A percentile compares a stretch with the other conserved stretches of the same genome.
Evolutionary conservation across 2,797 vertebrate genomes (phyloP).

Genomic region (Toxotes lorentzi): DNA sequence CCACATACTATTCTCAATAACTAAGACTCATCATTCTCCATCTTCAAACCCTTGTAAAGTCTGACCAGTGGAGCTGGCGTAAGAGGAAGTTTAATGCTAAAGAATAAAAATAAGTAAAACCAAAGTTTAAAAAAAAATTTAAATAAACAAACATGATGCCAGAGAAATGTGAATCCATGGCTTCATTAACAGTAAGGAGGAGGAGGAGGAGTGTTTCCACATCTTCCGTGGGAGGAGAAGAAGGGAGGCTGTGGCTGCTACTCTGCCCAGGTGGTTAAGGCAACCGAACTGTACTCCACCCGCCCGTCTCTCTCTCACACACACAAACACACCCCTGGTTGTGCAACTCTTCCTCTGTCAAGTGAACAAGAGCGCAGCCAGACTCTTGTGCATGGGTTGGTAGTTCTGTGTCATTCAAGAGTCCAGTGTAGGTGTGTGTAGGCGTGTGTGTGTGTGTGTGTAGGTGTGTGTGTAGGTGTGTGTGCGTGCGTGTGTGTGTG

Average conservation of each 20-base stretch:
- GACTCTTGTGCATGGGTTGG: slow-evolving; percentile 45
- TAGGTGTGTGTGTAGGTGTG: slow-evolving; percentile 18
- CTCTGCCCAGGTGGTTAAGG: slow-evolving; percentile 79
- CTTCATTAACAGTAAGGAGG: slow-evolving; percentile 70
- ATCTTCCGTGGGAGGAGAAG: slow-evolving; percentile 43
- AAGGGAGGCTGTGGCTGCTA: slow-evolving; percentile 58
- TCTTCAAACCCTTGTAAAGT: slow-evolving; percentile 24
- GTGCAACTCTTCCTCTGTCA: slow-evolving; percentile 39
- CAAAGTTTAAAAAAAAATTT: slow-evolving; percentile 67
- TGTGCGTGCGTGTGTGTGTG: slow-evolving; percentile 71
- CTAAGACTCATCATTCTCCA: slow-evolving; percentile 34
- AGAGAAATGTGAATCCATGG: slow-evolving; percentile 65
- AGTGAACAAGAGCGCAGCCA: slow-evolving; percentile 55
- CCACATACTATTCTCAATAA: slow-evolving; percentile 35
- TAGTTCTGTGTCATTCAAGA: slow-evolving; percentile 41
- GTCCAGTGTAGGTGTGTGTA: slow-evolving; percentile 34
- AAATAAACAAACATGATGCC: slow-evolving; percentile 67
- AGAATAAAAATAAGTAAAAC: slow-evolving; percentile 77
- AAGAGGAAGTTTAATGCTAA: slow-evolving; percentile 56
- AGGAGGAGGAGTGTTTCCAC: slow-evolving; percentile 57
- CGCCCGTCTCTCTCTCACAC: slow-evolving; percentile 6
- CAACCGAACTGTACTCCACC: slow-evolving; percentile 75
- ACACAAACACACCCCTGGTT: slow-evolving; percentile 41
- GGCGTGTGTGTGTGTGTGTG: slow-evolving; percentile 35
- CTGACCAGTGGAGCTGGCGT: slow-evolving; percentile 49